Evolutionary conservation across 2,113 vertebrate species (phyloP).

Genomic region (Heterocephalus glaber): DNA sequence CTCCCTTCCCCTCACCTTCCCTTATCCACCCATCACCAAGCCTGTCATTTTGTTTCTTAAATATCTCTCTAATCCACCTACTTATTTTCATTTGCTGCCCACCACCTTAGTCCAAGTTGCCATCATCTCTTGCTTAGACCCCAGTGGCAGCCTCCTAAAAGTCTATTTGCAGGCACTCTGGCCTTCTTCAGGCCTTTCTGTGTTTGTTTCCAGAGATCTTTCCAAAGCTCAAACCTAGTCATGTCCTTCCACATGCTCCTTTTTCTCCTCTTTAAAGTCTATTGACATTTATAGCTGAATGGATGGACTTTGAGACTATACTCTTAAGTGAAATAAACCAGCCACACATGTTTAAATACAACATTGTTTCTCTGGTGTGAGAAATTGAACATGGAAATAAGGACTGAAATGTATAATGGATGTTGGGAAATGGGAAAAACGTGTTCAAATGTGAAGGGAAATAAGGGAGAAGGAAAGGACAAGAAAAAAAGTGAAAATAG

Average conservation of each 20-base stretch:
- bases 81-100: neutral
- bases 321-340: too few relatives aligned
- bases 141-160: neutral
- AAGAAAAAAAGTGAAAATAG: too few relatives aligned
- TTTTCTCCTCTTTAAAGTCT: neutral
- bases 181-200: neutral
- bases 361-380: too few relatives aligned
- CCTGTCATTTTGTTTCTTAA: neutral
- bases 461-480: too few relatives aligned
- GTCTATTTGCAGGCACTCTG: neutral
- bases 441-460: too few relatives aligned
- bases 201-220: neutral
- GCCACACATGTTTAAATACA: too few relatives aligned
- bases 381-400: too few relatives aligned
- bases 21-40: neutral
- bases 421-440: too few relatives aligned
- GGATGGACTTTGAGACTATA: too few relatives aligned
- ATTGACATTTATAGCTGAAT: neutral
- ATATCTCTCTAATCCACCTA: neutral
- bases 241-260: neutral
- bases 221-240: neutral
- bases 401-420: too few relatives aligned
- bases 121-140: neutral
- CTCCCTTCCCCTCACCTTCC: neutral
- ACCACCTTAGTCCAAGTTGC: neutral